These are phyloP conservation scores for Druceiella hillmani DNA, from an alignment of 2,888 invertebrate genomes.

Conservation along the genomic window DNA sequence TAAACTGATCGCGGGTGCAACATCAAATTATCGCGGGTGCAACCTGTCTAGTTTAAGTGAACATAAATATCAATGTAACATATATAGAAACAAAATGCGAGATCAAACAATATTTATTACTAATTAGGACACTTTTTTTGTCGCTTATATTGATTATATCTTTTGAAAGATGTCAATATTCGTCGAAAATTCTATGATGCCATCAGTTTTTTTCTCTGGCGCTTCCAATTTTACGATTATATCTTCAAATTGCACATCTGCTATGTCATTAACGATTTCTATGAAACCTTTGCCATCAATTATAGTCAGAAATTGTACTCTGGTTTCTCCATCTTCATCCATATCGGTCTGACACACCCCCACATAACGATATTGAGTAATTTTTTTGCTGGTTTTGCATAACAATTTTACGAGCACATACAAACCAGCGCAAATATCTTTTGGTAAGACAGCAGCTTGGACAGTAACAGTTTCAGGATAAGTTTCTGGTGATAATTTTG, in stretches of 20 bases:
- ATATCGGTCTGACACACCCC: conserved; percentile 17
- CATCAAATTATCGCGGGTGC: conserved; percentile 13
- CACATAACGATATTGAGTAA: conserved; percentile 18
- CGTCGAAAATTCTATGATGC: conserved; percentile 22
- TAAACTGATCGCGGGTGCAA: too few relatives aligned
- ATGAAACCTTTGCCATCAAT: conserved; percentile 19
- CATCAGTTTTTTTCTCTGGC: conserved; percentile 21
- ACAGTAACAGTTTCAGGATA: conserved; percentile 13
- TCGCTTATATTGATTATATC: conserved; percentile 20
- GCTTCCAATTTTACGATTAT: conserved; percentile 23
- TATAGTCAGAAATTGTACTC: conserved; percentile 15
- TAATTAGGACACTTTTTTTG: conserved; percentile 13
- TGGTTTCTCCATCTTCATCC: conserved; percentile 15
- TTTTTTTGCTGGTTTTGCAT: conserved; percentile 15
- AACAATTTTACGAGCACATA: conserved; percentile 19
- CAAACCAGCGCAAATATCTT: conserved; percentile 20
- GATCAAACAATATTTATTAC: conserved; percentile 15
- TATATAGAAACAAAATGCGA: conserved; percentile 19
- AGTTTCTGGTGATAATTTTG: conserved; percentile 15
- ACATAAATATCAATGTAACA: conserved; percentile 15
- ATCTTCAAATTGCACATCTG: conserved; percentile 24
- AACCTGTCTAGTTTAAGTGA: conserved; percentile 17
- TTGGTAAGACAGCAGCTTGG: conserved; percentile 12
- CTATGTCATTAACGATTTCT: conserved; percentile 22
- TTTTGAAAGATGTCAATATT: conserved; percentile 22